Evolutionary conservation across 2,888 invertebrate genomes (phyloP).

Genomic region (Meganola albula): DNA sequence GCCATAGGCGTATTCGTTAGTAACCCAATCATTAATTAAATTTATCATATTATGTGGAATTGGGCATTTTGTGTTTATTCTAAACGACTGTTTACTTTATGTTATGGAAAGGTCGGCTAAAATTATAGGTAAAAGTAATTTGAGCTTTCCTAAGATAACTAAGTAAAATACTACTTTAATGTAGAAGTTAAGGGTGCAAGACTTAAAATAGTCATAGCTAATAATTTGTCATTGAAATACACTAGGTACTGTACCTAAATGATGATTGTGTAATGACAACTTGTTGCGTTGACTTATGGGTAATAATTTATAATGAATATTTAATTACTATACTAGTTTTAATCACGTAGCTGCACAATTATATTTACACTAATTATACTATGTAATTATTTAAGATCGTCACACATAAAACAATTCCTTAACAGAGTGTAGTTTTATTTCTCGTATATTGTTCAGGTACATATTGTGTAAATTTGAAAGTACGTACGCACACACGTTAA

Average conservation of each 20-base stretch:
- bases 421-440: constrained; percentile 29
- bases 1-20: no score
- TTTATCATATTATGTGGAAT: no score
- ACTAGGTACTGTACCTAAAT: constrained; percentile 6
- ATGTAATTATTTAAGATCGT: constrained; percentile 29
- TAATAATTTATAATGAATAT: constrained; percentile 34
- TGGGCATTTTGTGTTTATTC: no score
- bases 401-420: constrained; percentile 37
- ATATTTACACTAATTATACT: constrained; percentile 17
- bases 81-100: no score
- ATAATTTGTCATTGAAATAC: constrained; percentile 59
- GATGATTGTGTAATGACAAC: constrained; percentile 70
- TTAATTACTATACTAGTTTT: constrained; percentile 6
- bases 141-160: no score
- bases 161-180: no score
- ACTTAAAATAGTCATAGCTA: constrained; percentile 51
- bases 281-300: constrained; percentile 67
- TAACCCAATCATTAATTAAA: no score
- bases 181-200: no score
- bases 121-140: no score
- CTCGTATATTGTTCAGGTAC: no score
- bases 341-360: constrained; percentile 12
- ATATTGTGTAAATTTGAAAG: constrained; percentile 7
- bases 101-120: no score
- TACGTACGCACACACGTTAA: no score